Conservation (phyloP, 2,797 vertebrate species). For the Lepus townsendii region DNA sequence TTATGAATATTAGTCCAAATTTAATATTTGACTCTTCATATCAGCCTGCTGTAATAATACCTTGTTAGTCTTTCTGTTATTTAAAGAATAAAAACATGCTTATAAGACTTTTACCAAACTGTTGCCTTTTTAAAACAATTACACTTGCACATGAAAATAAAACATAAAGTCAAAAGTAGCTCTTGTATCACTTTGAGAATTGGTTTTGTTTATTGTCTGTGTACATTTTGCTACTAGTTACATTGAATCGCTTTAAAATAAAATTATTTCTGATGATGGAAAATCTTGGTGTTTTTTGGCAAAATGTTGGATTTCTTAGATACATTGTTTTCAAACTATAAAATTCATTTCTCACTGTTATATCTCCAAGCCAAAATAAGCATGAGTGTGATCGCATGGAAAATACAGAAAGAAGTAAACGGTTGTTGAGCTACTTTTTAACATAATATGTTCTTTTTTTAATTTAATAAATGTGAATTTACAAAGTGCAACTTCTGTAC, state of each 20-base stretch:
- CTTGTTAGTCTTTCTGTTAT: constrained; percentile 76
- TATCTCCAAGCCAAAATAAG: neutral
- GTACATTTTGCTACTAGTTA: constrained; percentile 81
- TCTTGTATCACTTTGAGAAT: constrained; percentile 40
- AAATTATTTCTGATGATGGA: constrained; percentile 77
- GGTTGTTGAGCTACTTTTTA: neutral
- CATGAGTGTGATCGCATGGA: neutral
- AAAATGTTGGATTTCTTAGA: neutral
- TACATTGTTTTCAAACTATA: neutral
- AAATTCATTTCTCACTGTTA: neutral
- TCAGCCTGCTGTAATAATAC: constrained; percentile 70
- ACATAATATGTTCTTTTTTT: neutral
- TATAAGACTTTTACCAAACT: constrained; percentile 72
- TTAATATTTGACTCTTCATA: constrained; percentile 75
- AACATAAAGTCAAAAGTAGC: constrained; percentile 19
- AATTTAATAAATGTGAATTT: too few species aligned
- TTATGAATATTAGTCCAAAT: constrained; percentile 65
- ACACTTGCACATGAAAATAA: constrained; percentile 70
- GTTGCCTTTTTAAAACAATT: constrained; percentile 77
- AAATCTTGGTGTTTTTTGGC: constrained; percentile 1
- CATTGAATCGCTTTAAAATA: constrained; percentile 72
- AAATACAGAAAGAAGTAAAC: neutral
- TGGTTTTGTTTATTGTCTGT: constrained; percentile 61
- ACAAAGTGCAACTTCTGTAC: too few species aligned
- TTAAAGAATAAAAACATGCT: constrained; percentile 69